Base-by-base conservation (phyloP, 2,888 invertebrate genomes). In the Sericinus montela region DNA sequence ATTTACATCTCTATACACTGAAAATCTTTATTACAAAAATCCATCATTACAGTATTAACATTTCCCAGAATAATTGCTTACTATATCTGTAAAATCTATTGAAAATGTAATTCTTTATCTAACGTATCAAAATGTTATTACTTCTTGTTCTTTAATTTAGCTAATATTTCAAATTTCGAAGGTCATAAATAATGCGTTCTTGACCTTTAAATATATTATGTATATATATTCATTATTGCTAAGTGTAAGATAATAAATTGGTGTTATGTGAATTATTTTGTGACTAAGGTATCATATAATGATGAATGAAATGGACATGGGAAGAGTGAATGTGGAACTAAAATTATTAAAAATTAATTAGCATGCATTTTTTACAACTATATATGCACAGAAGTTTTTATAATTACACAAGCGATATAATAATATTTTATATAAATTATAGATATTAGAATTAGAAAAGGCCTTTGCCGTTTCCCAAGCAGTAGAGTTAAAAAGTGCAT, bases 41-140 rank as follows among this genome's bases (percentile, higher is more conserved):
- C 1, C n/a, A 32, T 11, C 3, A 4, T n/a, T 29, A 29, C 29
- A 5, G 10, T 29, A 29, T 19, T n/a, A 61, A 57, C 47, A 45
- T 25, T 50, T 40, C 14, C 32, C 44, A 23, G 29, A 47, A 38
- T 42, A 45, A 41, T n/a, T 45, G 45, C 41, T 36, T 63, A 53
- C 58, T 42, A 45, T 34, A 60, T 63, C 61, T 56, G 60, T 58
- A 60, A 59, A 60, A 54, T 19, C 57, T 71, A 72, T 65, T 56
- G 44, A 62, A 59, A 65, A 63, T 67, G 56, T 62, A 53, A 41
- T 54, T 58, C 56, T 60, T 58, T 65, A 66, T 69, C 68, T 67
- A 69, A 72, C 56, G 80, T 82, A 82, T 80, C 78, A 81, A 81
- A 82, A 80, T 70, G 71, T 76, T 44, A 35, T 51, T 54, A 53